Evolutionary conservation across 2,888 invertebrate genomes (phyloP).

Genomic region (Eretmocerus hayati): DNA sequence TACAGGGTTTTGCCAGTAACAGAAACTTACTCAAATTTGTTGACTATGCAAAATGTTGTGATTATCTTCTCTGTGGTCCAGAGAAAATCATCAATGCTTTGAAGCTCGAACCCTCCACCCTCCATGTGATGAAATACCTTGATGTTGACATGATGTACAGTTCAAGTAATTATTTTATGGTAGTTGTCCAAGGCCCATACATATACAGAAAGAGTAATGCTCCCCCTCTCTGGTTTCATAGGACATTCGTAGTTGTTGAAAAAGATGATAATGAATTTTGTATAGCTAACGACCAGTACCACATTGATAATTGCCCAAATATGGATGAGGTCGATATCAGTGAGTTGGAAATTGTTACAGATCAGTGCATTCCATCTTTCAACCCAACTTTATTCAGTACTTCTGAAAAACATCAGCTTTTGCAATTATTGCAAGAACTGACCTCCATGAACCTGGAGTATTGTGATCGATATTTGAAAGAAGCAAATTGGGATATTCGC

Average conservation of each 20-base stretch:
- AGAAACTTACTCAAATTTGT: constrained; percentile 42
- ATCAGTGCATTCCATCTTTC: constrained; percentile 28
- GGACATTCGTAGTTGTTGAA: constrained; percentile 37
- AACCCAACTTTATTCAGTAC: constrained; percentile 33
- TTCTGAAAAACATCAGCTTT: constrained; percentile 38
- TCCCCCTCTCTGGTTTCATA: constrained; percentile 35
- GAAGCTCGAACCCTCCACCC: constrained; percentile 36
- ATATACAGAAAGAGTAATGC: constrained; percentile 32
- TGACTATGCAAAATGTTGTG: constrained; percentile 43
- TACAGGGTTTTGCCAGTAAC: constrained; percentile 35
- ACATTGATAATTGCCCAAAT: constrained; percentile 34
- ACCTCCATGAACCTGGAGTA: constrained; percentile 38
- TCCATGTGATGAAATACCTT: constrained; percentile 35
- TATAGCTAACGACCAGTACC: constrained; percentile 42
- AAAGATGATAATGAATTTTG: constrained; percentile 41
- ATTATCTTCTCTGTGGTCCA: constrained; percentile 39
- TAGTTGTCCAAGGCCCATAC: constrained; percentile 40
- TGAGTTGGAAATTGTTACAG: constrained; percentile 21
- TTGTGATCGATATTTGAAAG: constrained; percentile 33
- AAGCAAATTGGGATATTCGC: constrained; percentile 39
- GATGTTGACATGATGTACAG: constrained; percentile 37
- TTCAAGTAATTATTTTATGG: constrained; percentile 28
- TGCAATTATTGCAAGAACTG: constrained; percentile 35
- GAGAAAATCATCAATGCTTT: constrained; percentile 39
- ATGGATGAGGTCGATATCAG: constrained; percentile 21